Percentiles rank a stretch among this genome's conserved stretches.
Conservation (phyloP, 1,140 invertebrate species). For the Drosophila lacertosa region DNA sequence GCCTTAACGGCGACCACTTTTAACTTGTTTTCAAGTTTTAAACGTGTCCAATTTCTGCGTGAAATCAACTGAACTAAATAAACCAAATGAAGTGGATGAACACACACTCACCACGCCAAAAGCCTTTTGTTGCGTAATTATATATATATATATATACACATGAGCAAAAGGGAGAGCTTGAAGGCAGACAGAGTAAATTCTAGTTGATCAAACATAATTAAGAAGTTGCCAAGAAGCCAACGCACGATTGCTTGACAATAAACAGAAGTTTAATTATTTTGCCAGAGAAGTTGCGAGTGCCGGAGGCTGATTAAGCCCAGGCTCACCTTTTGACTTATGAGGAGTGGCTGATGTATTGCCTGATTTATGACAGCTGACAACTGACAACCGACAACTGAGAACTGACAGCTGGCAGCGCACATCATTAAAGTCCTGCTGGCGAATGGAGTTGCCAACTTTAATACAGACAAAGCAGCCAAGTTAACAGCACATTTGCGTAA, state of each 20-base stretch:
- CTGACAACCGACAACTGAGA: conserved; percentile 49
- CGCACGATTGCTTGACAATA: conserved; percentile 55
- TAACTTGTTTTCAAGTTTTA: conserved; percentile 63
- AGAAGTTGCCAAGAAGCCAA: conserved; percentile 50
- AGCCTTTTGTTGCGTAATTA: conserved; percentile 68
- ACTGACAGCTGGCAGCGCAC: conserved; percentile 17
- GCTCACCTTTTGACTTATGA: conserved; percentile 80
- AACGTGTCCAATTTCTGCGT: conserved; percentile 56
- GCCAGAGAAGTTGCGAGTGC: conserved; percentile 40
- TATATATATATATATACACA: conserved; percentile 37
- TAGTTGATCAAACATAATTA: conserved; percentile 79
- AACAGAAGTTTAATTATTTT: conserved; percentile 82
- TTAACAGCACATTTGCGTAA: conserved; percentile 67
- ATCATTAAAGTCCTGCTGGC: conserved; percentile 37
- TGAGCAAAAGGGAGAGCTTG: neutral
- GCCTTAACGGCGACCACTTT: conserved; percentile 64
- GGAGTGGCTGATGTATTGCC: conserved; percentile 67
- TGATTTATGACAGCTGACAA: conserved; percentile 70
- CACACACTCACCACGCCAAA: neutral
- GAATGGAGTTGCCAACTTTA: conserved; percentile 37
- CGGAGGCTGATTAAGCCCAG: conserved; percentile 57
- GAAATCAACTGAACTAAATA: conserved; percentile 60
- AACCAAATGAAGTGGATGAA: conserved; percentile 41
- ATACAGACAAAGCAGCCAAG: conserved; percentile 25
- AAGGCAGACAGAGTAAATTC: conserved; percentile 37